A percentile compares a stretch with the other conserved stretches of the same genome.
These are phyloP conservation scores for Sorex araneus DNA, from an alignment of 2,113 vertebrate genomes.

Conservation along the genomic window DNA sequence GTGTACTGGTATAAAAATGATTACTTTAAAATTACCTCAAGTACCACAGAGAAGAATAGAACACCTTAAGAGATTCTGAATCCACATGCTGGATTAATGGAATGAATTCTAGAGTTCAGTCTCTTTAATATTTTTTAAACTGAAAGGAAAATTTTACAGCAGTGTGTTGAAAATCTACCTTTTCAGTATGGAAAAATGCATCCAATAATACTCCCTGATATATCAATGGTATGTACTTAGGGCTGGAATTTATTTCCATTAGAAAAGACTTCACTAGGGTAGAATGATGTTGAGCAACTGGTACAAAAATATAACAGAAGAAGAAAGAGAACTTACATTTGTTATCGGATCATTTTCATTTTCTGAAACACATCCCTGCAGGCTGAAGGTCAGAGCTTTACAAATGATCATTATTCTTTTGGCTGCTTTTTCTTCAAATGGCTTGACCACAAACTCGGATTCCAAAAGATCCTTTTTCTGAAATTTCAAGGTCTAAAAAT, in stretches of 20 bases:
- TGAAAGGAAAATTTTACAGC: neutral
- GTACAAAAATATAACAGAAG: neutral
- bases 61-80: neutral
- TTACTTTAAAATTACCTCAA: neutral
- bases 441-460: constrained; percentile 89
- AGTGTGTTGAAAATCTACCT: neutral
- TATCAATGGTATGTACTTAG: neutral
- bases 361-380: constrained; percentile 96
- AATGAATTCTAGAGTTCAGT: neutral
- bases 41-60: neutral
- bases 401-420: constrained; percentile 95
- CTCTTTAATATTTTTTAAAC: neutral
- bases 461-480: constrained; percentile 91
- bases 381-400: constrained; percentile 93
- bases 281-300: neutral
- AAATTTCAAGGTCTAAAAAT: constrained; percentile 91
- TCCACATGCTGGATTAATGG: neutral
- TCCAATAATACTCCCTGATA: neutral
- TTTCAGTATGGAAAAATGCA: neutral
- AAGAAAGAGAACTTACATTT: constrained; percentile 91
- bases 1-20: neutral
- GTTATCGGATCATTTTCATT: constrained; percentile 94
- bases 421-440: constrained; percentile 95
- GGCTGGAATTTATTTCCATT: neutral
- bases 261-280: neutral